Evolutionary conservation across 2,113 vertebrate species (phyloP).

Genomic region (Ctenodactylus gundi): DNA sequence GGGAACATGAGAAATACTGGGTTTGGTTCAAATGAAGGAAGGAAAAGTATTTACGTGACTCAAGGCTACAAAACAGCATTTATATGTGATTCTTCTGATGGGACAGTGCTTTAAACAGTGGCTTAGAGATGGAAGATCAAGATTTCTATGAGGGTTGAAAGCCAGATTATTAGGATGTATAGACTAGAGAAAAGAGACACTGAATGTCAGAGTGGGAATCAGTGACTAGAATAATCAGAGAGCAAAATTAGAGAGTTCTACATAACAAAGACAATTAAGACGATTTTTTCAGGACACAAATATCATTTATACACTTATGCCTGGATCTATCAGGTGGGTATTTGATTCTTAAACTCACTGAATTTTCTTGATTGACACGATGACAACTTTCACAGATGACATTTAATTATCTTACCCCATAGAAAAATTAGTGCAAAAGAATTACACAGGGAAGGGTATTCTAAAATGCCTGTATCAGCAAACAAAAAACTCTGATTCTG

Average conservation of each 20-base stretch:
- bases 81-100: not conserved
- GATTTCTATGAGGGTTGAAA: not conserved
- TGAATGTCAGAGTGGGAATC: not conserved
- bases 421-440: not conserved
- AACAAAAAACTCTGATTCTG: not conserved
- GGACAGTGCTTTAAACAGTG: not conserved
- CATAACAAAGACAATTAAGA: not conserved
- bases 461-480: not conserved
- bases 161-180: not conserved
- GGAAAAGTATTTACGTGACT: not conserved
- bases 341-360: not conserved
- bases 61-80: not conserved
- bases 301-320: not conserved
- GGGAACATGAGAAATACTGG: not conserved
- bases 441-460: not conserved
- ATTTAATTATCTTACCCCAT: not conserved
- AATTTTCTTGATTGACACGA: not conserved
- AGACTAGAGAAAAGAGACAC: not conserved
- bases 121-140: not conserved
- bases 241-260: not conserved
- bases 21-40: not conserved
- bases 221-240: not conserved
- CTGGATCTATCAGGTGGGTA: not conserved
- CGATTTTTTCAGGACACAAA: not conserved
- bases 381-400: not conserved